Base-by-base conservation (phyloP, 2,797 vertebrate species). In the Calcarius lapponicus region DNA sequence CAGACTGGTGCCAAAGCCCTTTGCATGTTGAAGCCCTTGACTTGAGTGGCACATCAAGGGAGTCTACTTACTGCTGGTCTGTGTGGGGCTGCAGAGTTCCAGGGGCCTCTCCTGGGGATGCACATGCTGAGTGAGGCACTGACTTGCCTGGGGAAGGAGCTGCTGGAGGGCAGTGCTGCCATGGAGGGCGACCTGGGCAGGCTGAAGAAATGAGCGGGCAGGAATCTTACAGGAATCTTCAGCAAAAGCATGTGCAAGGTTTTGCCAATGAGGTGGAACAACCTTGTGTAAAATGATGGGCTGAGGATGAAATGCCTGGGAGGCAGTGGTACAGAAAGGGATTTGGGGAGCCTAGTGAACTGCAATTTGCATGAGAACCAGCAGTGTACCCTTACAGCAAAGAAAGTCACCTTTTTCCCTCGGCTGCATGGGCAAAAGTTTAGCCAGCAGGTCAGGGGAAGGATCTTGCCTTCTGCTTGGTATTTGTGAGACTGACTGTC, bases 351-450 rank as follows among this genome's bases (percentile, higher is more conserved):
- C 16, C 26, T 34, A 3, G 14, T 11, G 32, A 62, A 20, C 18
- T 8, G 8, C 38, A 47, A 2, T 57, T 51, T 78, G 15, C 14
- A 16, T 0, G 2, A 34, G 51, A 71, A 26, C 8, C 25, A 24
- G 15, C 17, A 19, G 25, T 9, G 51, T 26, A 18, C 51, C 21
- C 38, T 84, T 47, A 40, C 3, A 71, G 45, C 45, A 64, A 10
- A 36, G 71, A 61, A 74, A 36, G 13, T 67, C 32, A 42, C 32
- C 19, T 32, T 7, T 42, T 56, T 85, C n/a, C 16, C 47, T 78
- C 0, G 0, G n/a, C n/a, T 69, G 18, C 25, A 6, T 22, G 22
- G 36, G 11, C 17, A 50, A 21, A 43, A 62, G 25, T 42, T 16
- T 31, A 80, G 24, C 76, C 48, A 71, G 17, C 29, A 38, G 57